phyloP scores from a whole-genome alignment of 1,140 invertebrate species.

The Drosophila burlai region DNA sequence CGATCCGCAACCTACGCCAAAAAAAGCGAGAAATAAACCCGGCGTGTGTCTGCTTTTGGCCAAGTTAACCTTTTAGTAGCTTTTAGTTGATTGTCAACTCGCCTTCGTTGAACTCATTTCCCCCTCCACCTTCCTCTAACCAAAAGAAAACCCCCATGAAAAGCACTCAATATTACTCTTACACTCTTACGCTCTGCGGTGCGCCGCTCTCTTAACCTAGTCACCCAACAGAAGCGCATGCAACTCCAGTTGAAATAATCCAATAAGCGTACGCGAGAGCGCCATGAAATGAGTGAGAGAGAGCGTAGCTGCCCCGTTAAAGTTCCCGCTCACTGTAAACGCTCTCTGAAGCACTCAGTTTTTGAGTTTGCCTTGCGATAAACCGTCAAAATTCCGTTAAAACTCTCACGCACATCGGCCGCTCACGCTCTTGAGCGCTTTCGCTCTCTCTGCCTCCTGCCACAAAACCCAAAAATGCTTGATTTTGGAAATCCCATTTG shows the following conservation, averaged over 20 bases:
- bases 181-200: background rate
- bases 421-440: background rate
- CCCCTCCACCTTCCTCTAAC: background rate
- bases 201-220: conserved; percentile 3
- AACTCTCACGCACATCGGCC: conserved; percentile 1
- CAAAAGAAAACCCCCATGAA: background rate
- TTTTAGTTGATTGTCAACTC: conserved; percentile 54
- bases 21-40: background rate
- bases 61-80: conserved; percentile 32
- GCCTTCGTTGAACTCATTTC: conserved; percentile 27
- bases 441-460: background rate
- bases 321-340: background rate
- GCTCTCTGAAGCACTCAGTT: background rate
- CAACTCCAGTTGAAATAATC: conserved; percentile 60
- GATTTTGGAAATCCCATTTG: conserved; percentile 13
- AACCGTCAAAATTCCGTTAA: background rate
- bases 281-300: background rate
- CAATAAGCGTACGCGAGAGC: conserved; percentile 46
- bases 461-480: background rate
- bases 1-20: conserved; percentile 49
- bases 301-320: background rate
- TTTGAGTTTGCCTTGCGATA: background rate
- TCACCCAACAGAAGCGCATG: background rate
- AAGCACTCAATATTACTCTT: conserved; percentile 20
- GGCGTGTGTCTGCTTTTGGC: conserved; percentile 20